phyloP scores from a whole-genome alignment of 2,888 invertebrate species.

The Acanthosepion esculentum region DNA sequence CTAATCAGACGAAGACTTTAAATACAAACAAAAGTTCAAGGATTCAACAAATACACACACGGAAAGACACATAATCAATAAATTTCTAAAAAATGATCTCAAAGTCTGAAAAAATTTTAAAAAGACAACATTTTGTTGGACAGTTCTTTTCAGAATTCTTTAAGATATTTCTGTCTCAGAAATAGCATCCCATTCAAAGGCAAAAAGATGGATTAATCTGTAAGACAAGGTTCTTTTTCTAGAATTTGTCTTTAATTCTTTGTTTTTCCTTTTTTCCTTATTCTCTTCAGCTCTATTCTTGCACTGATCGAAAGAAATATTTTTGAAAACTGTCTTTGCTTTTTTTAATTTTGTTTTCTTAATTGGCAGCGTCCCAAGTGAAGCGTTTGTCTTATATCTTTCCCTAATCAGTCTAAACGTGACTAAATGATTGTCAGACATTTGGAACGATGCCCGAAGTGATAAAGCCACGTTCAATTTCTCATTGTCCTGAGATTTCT shows the following conservation, averaged over 20 bases:
- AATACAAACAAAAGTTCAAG: neutral
- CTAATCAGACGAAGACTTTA: neutral
- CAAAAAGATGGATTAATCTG: neutral
- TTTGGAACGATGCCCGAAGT: neutral
- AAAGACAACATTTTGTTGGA: neutral
- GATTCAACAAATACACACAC: neutral
- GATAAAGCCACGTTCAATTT: constrained; percentile 6
- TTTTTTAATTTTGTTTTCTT: neutral
- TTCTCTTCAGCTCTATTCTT: neutral
- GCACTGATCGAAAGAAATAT: constrained; percentile 18
- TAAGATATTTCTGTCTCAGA: neutral
- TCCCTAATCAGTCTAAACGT: constrained; percentile 20
- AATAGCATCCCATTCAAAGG: neutral
- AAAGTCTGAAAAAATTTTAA: neutral
- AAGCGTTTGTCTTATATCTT: neutral
- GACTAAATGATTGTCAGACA: constrained; percentile 20
- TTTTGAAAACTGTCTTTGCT: neutral
- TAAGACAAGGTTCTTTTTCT: neutral
- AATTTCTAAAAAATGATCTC: neutral
- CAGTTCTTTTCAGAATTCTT: too few relatives aligned
- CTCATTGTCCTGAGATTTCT: neutral
- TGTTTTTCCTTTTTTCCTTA: neutral
- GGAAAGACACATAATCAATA: neutral
- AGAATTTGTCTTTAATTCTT: neutral
- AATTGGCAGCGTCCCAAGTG: neutral